These are phyloP conservation scores for Octonoba sinensis DNA, from an alignment of 2,888 invertebrate genomes.

Conservation along the genomic window DNA sequence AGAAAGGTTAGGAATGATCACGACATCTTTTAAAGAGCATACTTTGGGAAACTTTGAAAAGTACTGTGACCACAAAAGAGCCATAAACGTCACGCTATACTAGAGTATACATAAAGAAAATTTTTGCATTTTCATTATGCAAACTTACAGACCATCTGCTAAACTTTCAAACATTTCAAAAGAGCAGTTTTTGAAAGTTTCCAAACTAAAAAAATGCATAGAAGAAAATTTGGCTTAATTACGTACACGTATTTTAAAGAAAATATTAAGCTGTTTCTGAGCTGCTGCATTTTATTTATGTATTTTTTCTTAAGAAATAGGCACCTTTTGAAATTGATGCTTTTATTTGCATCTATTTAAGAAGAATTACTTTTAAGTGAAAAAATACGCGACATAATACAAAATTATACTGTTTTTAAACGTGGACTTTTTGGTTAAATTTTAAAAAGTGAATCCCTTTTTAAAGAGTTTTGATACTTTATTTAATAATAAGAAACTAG, in stretches of 20 bases:
- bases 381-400: too few species aligned
- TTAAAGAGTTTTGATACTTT: too few species aligned
- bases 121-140: conserved; percentile 49
- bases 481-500: too few species aligned
- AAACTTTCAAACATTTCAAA: conserved; percentile 34
- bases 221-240: conserved; percentile 36
- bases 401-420: too few species aligned
- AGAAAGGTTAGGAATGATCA: conserved; percentile 15
- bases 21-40: conserved; percentile 38
- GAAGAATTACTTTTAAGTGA: too few species aligned
- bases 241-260: not conserved
- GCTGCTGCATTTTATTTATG: not conserved
- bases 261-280: not conserved
- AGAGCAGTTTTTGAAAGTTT: conserved; percentile 33
- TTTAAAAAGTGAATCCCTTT: too few species aligned
- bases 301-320: not conserved
- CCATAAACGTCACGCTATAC: conserved; percentile 36
- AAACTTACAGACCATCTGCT: conserved; percentile 52
- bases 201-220: too few species aligned
- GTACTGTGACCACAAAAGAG: conserved; percentile 24
- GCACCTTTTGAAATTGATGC: too few species aligned
- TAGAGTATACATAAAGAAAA: conserved; percentile 33
- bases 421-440: too few species aligned
- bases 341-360: too few species aligned
- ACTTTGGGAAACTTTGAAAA: conserved; percentile 34